Conservation (phyloP, 1,140 invertebrate genomes). For the Nasonia giraulti region DNA sequence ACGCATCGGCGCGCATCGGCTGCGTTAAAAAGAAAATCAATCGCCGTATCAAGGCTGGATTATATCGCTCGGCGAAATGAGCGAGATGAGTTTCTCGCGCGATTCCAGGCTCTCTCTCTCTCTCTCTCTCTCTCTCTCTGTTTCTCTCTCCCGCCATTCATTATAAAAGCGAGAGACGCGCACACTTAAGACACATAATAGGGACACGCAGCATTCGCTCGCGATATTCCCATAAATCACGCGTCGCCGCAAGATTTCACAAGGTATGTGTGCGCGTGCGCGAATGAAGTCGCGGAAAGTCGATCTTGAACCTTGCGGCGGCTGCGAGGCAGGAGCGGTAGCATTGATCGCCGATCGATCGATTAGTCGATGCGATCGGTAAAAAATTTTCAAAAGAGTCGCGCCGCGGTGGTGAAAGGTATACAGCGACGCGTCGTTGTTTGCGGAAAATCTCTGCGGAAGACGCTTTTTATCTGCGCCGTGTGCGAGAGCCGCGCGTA, state of each 20-base stretch:
- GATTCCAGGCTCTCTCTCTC: no score
- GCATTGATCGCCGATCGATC: conserved; percentile 17
- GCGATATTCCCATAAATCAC: conserved; percentile 24
- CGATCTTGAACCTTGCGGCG: conserved; percentile 21
- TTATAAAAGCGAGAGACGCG: background rate
- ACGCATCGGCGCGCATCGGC: background rate
- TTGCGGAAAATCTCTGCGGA: background rate
- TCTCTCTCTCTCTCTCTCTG: no score
- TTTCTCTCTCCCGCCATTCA: background rate
- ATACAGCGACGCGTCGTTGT: background rate
- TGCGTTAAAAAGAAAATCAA: background rate
- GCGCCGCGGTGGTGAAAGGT: conserved; percentile 3
- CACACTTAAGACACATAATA: conserved; percentile 13
- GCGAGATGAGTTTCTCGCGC: background rate
- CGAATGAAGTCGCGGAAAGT: conserved; percentile 31
- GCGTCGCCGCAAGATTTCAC: conserved; percentile 26
- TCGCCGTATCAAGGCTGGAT: conserved; percentile 10
- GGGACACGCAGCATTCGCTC: background rate
- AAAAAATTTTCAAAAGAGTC: conserved; percentile 7
- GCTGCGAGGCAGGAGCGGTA: background rate
- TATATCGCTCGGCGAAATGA: background rate
- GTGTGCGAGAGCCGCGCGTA: background rate
- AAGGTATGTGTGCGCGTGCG: background rate
- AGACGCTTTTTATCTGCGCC: background rate
- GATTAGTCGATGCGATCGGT: background rate